Base-by-base conservation (phyloP, 2,888 invertebrate species). In the Drosophila antonietae region DNA sequence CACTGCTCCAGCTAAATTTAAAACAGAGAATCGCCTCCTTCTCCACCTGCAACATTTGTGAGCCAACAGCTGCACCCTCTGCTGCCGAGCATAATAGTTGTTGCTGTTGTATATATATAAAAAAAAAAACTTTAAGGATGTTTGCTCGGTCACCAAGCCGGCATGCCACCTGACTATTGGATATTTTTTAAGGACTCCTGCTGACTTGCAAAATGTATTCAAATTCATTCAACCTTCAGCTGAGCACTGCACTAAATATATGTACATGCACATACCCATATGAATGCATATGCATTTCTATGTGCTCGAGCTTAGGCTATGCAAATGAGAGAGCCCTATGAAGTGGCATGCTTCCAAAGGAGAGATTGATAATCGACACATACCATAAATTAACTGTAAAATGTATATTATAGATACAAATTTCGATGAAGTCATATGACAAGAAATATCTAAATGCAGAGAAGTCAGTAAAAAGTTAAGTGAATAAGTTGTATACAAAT, bases 121-220 rank as follows among this genome's bases (percentile, higher is more conserved):
- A 46, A 47, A 49, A 71, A 68, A 46, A 47, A 76, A 66, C 56
- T 64, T 80, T 49, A 55, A 56, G 23, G 20, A 28, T 44, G 53
- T 60, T 72, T 67, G 61, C 58, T 43, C 71, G 56, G 53, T 56
- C 46, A 49, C 60, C 68, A 64, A 64, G 79, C 53, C 49, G 39
- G 53, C 20, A n/a, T 31, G 23, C 35, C 28, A 58, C 58, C 41
- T 58, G 46, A 46, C 23, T 47, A 37, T 46, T 57, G 57, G 57
- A 41, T 46, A 46, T 46, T 47, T 46, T 58, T 46, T 35, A 46
- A 35, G 44, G 44, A 55, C 20, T 51, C 37, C 59, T 67, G 79
- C 73, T 88, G 87, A 88, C 77, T 83, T 79, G 85, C 80, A 74
- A 81, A 87, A 81, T 83, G 64, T 66, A 88, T 81, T 77, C 81